phyloP scores from a whole-genome alignment of 2,888 invertebrate genomes.

The Portevinia maculata region DNA sequence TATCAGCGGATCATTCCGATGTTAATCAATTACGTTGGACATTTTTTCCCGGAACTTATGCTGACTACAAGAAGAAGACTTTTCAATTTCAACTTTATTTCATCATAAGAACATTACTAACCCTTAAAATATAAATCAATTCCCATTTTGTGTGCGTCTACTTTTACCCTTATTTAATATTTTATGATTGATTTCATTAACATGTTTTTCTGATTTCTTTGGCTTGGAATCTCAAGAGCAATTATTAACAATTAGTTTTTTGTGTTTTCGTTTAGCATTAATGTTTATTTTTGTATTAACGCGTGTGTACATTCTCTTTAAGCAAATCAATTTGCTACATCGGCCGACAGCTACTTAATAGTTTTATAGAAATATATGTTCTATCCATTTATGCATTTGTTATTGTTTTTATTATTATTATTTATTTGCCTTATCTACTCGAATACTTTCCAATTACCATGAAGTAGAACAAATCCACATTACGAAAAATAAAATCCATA shows the following conservation, averaged over 20 bases:
- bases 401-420: conserved; percentile 47
- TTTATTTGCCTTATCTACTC: conserved; percentile 58
- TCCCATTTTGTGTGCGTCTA: conserved; percentile 52
- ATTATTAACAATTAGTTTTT: conserved; percentile 22
- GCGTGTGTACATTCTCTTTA: conserved; percentile 31
- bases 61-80: conserved; percentile 76
- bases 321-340: conserved; percentile 53
- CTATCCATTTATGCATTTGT: conserved; percentile 58
- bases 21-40: conserved; percentile 8
- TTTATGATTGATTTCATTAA: conserved; percentile 21
- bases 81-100: conserved; percentile 8
- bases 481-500: conserved; percentile 33
- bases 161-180: conserved; percentile 27
- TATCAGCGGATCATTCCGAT: conserved; percentile 2
- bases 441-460: conserved; percentile 63
- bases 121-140: conserved; percentile 53
- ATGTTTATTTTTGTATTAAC: conserved; percentile 52
- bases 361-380: conserved; percentile 49
- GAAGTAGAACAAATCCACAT: conserved; percentile 61
- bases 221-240: conserved; percentile 65
- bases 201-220: conserved; percentile 17
- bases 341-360: conserved; percentile 69
- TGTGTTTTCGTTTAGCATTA: conserved; percentile 44
- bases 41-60: conserved; percentile 77
- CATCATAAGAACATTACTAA: conserved; percentile 45